Percentiles rank a stretch among this genome's conserved stretches.
Conservation (phyloP, 2,888 invertebrate genomes). For the Acronicta psi region DNA sequence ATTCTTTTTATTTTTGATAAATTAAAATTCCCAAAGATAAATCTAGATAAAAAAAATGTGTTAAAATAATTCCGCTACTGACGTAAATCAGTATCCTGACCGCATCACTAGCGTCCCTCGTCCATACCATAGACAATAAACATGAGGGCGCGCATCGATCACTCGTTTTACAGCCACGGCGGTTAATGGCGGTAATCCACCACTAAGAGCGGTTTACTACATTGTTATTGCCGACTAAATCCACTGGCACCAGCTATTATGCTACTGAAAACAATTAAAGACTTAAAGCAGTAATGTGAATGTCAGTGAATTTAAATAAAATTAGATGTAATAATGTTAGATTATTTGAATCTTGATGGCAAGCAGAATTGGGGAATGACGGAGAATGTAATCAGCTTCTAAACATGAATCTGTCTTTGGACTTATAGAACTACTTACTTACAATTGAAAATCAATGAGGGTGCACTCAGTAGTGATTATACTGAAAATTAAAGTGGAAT, state of each 20-base stretch:
- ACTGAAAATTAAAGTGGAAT: no score
- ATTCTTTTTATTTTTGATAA: no score
- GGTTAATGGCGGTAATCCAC: slow-evolving; percentile 86
- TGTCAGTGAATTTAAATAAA: slow-evolving; percentile 28
- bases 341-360: slow-evolving; percentile 6
- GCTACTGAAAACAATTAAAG: slow-evolving; percentile 58
- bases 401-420: no score
- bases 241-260: slow-evolving; percentile 57
- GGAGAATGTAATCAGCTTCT: not conserved
- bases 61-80: slow-evolving; percentile 14
- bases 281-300: slow-evolving; percentile 44
- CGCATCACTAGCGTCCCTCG: slow-evolving; percentile 64
- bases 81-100: slow-evolving; percentile 35
- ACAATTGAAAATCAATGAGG: no score
- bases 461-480: no score
- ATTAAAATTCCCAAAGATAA: not conserved
- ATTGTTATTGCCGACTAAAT: slow-evolving; percentile 74
- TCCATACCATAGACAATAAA: slow-evolving; percentile 74
- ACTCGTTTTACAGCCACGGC: slow-evolving; percentile 80
- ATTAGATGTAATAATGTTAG: no score
- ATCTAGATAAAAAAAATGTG: not conserved
- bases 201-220: slow-evolving; percentile 80
- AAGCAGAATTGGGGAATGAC: not conserved
- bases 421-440: no score
- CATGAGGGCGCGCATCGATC: slow-evolving; percentile 80